A percentile compares a stretch with the other conserved stretches of the same genome.
Evolutionary conservation across 2,797 vertebrate genomes (phyloP).

Genomic region (Lemur catta): DNA sequence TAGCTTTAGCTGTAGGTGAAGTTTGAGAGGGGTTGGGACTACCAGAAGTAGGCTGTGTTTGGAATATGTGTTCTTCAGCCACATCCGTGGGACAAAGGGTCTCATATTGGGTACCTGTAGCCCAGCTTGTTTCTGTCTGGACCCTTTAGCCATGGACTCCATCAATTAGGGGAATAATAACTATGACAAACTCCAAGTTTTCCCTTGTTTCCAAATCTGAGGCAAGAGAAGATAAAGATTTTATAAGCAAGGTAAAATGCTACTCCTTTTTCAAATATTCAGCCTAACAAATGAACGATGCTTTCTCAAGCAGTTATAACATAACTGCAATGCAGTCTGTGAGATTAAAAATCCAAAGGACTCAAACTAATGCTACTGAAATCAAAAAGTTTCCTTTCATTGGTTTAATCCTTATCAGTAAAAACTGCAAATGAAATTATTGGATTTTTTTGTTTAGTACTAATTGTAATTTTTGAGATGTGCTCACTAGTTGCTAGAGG

Average conservation of each 20-base stretch:
- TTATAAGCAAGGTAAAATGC: not conserved
- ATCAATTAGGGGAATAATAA: not conserved
- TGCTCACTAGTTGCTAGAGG: not conserved
- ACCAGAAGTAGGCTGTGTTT: not conserved
- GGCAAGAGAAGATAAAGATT: not conserved
- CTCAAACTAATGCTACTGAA: not conserved
- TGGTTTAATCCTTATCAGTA: not conserved
- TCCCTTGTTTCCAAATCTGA: not conserved
- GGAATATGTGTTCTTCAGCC: not conserved
- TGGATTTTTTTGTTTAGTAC: not conserved
- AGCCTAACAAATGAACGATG: not conserved
- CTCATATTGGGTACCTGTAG: not conserved
- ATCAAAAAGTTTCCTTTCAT: not conserved
- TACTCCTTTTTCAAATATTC: not conserved
- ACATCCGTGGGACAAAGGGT: not conserved
- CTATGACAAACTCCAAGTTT: not conserved
- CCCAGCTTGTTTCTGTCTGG: not conserved
- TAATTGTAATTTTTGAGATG: not conserved
- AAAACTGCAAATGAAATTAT: not conserved
- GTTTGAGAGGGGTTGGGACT: not conserved
- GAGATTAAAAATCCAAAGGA: not conserved
- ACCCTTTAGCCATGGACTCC: not conserved
- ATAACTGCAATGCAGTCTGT: not conserved
- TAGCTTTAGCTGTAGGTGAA: not conserved
- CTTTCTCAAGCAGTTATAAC: not conserved